phyloP scores from a whole-genome alignment of 2,113 vertebrate species.

The Progne subis region DNA sequence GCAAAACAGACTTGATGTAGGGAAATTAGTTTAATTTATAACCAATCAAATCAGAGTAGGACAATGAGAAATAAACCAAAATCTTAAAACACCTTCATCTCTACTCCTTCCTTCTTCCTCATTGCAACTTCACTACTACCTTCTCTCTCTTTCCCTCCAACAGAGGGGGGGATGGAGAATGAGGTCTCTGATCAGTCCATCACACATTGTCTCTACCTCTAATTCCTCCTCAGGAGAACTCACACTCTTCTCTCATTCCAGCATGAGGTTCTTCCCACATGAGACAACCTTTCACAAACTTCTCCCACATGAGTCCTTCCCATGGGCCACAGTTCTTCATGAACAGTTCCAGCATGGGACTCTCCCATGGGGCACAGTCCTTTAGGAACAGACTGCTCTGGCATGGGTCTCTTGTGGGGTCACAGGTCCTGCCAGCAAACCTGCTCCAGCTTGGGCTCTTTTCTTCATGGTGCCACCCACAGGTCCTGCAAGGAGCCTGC shows the following conservation, averaged over 20 bases:
- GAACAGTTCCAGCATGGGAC: rapidly evolving
- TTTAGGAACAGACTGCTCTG: not conserved
- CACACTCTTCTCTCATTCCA: not conserved
- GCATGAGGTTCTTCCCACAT: not conserved
- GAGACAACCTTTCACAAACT: not conserved
- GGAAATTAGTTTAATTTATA: not conserved
- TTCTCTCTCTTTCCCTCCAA: not conserved
- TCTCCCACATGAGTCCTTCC: not conserved
- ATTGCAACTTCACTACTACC: not conserved
- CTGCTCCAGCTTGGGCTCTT: not conserved
- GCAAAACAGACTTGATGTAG: not conserved
- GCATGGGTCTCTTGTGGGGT: rapidly evolving
- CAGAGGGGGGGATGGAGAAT: not conserved
- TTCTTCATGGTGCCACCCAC: not conserved
- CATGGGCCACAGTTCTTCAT: not conserved
- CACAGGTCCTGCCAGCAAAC: not conserved
- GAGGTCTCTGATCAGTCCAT: not conserved
- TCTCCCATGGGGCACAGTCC: not conserved
- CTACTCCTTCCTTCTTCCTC: not conserved
- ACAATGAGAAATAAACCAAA: not conserved
- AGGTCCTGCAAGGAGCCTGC: not conserved
- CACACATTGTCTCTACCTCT: not conserved
- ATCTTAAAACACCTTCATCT: not conserved
- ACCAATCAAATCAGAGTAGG: not conserved
- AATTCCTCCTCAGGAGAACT: not conserved